Evolutionary conservation across 2,113 vertebrate species (phyloP).

Genomic region (Larimichthys polyactis): DNA sequence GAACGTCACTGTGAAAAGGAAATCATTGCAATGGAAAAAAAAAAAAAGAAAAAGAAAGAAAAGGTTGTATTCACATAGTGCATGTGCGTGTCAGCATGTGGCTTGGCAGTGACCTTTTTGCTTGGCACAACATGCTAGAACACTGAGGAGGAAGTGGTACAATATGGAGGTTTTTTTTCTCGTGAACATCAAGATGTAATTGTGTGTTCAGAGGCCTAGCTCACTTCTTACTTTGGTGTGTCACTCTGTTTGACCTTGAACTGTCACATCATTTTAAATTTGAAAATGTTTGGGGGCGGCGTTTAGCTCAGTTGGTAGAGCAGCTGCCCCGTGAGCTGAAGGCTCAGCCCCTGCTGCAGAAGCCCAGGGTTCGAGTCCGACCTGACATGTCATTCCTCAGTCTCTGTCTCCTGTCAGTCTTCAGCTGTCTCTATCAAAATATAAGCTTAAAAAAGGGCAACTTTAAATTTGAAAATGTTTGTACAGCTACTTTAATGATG

Average conservation of each 20-base stretch:
- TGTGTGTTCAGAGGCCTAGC: background rate
- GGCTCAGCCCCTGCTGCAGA: too few species aligned
- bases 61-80: background rate
- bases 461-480: background rate
- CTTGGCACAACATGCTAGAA: conserved; percentile 8
- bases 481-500: background rate
- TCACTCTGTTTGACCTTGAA: conserved; percentile 19
- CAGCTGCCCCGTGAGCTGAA: too few species aligned
- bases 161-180: conserved; percentile 2
- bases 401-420: too few species aligned
- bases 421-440: too few species aligned
- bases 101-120: conserved; percentile 55
- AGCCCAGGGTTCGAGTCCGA: too few species aligned
- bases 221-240: background rate
- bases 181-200: background rate
- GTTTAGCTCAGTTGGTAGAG: too few species aligned
- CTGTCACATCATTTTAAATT: background rate
- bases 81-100: background rate
- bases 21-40: conserved; percentile 33
- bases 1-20: background rate
- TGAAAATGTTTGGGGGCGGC: too few species aligned
- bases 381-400: too few species aligned
- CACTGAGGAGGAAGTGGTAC: conserved; percentile 54
- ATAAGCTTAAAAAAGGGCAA: too few species aligned
- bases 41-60: conserved; percentile 19